A percentile compares a stretch with the other conserved stretches of the same genome.
These are phyloP conservation scores for Ophraella communa DNA, from an alignment of 2,888 invertebrate species.

Conservation along the genomic window DNA sequence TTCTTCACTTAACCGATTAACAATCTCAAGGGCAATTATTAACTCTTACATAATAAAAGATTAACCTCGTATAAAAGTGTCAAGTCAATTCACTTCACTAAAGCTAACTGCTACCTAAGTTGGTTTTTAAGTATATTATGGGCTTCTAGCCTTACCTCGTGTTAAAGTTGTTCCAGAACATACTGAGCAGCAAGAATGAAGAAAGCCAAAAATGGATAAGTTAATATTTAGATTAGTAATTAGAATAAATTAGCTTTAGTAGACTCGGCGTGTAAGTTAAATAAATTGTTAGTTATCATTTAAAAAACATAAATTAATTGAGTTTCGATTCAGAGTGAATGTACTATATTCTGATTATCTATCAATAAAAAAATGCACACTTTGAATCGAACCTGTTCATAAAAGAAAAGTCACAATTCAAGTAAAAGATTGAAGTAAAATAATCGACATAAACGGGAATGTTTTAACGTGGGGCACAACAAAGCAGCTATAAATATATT, in stretches of 20 bases:
- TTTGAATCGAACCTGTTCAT: slow-evolving; percentile 2
- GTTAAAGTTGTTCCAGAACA: slow-evolving; percentile 99
- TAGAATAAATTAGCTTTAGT: not conserved
- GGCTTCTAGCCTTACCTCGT: slow-evolving; percentile 85
- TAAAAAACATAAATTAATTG: too few species aligned
- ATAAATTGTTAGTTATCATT: too few species aligned
- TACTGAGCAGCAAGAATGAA: slow-evolving; percentile 83
- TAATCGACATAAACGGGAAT: slow-evolving; percentile 60
- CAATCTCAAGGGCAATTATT: slow-evolving; percentile 10
- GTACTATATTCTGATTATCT: too few species aligned
- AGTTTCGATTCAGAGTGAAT: not conserved
- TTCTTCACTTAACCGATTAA: too few species aligned
- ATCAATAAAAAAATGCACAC: not conserved
- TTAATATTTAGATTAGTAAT: slow-evolving; percentile 8
- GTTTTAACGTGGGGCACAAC: slow-evolving; percentile 82
- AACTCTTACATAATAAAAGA: too few species aligned
- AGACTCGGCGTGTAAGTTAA: too few species aligned
- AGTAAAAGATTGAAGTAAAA: slow-evolving; percentile 46
- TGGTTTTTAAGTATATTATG: slow-evolving; percentile 29
- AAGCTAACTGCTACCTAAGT: slow-evolving; percentile 35
- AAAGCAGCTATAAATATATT: slow-evolving; percentile 64
- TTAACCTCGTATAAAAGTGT: too few species aligned
- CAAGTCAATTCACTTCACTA: slow-evolving; percentile 18
- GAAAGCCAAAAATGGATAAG: slow-evolving; percentile 49
- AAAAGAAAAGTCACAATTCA: slow-evolving; percentile 32